These are phyloP conservation scores for Phrynosoma blainvillii DNA, from an alignment of 2,113 vertebrate genomes.

Conservation along the genomic window DNA sequence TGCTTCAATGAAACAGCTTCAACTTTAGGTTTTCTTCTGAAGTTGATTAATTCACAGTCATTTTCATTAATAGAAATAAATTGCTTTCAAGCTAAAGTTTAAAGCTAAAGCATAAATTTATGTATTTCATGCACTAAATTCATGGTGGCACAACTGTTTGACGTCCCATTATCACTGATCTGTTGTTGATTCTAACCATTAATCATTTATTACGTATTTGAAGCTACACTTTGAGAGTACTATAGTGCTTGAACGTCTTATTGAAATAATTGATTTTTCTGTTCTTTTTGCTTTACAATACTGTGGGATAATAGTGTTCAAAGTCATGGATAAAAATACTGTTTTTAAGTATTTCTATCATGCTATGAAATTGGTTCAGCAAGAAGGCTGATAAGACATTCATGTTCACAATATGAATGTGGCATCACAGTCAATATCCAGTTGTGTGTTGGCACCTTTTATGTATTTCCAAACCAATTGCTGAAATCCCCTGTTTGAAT, in stretches of 20 bases:
- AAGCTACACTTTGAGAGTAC: conserved; percentile 21
- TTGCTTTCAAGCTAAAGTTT: conserved; percentile 37
- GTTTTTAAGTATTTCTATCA: background rate
- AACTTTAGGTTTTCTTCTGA: conserved; percentile 39
- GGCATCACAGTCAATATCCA: background rate
- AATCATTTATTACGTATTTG: conserved; percentile 28
- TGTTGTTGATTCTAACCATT: conserved; percentile 30
- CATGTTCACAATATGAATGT: background rate
- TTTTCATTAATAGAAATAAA: conserved; percentile 35
- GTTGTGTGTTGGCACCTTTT: background rate
- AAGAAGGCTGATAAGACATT: background rate
- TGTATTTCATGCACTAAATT: conserved; percentile 48
- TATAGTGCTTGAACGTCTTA: background rate
- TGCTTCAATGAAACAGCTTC: background rate
- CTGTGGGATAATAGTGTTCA: background rate
- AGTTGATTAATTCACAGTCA: conserved; percentile 57
- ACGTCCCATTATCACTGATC: conserved; percentile 50
- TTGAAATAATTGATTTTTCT: conserved; percentile 32
- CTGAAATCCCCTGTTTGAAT: conserved; percentile 2
- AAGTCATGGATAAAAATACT: conserved; percentile 25
- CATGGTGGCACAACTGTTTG: conserved; percentile 46
- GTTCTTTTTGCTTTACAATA: conserved; percentile 3
- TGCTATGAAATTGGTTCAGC: background rate
- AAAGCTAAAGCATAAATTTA: conserved; percentile 35
- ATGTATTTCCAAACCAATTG: background rate